phyloP scores from a whole-genome alignment of 2,797 vertebrate genomes.

The Tragelaphus eurycerus region DNA sequence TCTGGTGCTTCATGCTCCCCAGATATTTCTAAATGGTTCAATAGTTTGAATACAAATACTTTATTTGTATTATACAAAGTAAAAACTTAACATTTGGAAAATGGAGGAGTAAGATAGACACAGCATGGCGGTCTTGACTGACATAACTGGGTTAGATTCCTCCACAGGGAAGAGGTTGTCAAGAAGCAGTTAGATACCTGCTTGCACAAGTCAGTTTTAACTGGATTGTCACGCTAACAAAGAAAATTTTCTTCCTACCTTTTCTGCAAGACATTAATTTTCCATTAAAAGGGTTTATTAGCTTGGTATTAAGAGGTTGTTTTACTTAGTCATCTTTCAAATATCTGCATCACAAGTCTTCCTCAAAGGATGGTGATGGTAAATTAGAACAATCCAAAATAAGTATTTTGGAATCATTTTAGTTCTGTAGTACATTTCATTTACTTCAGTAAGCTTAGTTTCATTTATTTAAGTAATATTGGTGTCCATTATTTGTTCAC shows the following conservation, averaged over 20 bases:
- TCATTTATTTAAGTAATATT: not conserved
- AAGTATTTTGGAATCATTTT: not conserved
- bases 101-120: not conserved
- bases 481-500: not conserved
- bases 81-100: constrained; percentile 10
- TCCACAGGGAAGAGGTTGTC: not conserved
- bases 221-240: not conserved
- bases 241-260: not conserved
- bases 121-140: constrained; percentile 14
- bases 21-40: not conserved
- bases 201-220: constrained; percentile 35
- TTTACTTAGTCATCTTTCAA: not conserved
- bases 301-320: not conserved
- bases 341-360: not conserved
- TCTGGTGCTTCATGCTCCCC: not conserved
- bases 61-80: constrained; percentile 23
- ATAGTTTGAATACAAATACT: not conserved
- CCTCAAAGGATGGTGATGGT: not conserved
- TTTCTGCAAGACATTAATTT: constrained; percentile 3
- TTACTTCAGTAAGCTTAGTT: not conserved
- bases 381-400: not conserved
- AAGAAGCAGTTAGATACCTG: not conserved
- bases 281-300: constrained; percentile 30
- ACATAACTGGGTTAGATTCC: constrained; percentile 48
- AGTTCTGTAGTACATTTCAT: not conserved